Evolutionary conservation across 2,888 invertebrate genomes (phyloP), one percentile per base, ranked within the genome.

Genomic region (Alviniconcha strummeri): DNA sequence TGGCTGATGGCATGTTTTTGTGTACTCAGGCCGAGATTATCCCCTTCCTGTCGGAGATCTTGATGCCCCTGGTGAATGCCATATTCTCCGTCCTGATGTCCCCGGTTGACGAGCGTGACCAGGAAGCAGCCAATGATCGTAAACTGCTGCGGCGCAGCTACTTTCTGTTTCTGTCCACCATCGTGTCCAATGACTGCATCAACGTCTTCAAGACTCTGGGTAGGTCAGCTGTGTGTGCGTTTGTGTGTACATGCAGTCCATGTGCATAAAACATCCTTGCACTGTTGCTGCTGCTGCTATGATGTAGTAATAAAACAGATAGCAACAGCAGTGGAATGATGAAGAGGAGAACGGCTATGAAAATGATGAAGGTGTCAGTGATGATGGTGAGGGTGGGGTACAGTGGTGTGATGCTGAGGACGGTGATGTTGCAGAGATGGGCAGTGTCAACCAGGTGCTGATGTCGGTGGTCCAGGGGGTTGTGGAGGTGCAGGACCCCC

Each of bases 391-490:
- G 8, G 60, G 13, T 13, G 60, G 36, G 36, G 36, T 36, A 60
- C 60, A 60, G 4, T 60, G 60, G 13, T 60, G 60, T 76, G 60
- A 80, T 69, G 60, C 7, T 57, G 17, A 55, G 6, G n/a, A 9
- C 77, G 36, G 36, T 86, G 80, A 84, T 84, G 75, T 88, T 89
- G 60, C 88, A 94, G 94, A 93, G 67, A 84, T 89, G 78, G 89
- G 91, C 80, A 91, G 91, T 87, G 87, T 94, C 80, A 92, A 94
- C 56, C 92, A 94, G 86, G 94, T 95, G n/a, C 88, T 95, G 86
- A 89, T 94, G 84, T 94, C 94, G 6, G 90, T 95, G 60, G 94
- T 95, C 72, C 94, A 94, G 87, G 95, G 95, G 15, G 94, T 94
- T 56, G 94, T 94, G 9, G 94, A 95, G 76, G 93, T 94, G 85